These are phyloP conservation scores for Drosophila virilis DNA, from an alignment of 1,140 invertebrate genomes.

Conservation along the genomic window DNA sequence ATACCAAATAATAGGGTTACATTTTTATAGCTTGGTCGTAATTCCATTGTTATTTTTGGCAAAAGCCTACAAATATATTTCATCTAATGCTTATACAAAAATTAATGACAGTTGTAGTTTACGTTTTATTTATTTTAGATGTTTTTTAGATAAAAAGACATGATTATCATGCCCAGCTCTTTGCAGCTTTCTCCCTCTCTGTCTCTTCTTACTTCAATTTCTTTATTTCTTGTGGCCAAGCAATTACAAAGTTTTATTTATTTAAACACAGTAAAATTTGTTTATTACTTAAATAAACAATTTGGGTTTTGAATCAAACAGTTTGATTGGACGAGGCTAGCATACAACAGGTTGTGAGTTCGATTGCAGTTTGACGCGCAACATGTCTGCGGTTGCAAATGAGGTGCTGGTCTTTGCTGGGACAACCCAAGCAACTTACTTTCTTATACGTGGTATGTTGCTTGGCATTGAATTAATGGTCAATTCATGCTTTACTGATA, in stretches of 20 bases:
- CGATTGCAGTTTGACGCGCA: not conserved
- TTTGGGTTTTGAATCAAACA: not conserved
- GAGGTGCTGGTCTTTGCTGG: not conserved
- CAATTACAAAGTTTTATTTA: too few species aligned
- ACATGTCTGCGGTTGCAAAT: constrained; percentile 2
- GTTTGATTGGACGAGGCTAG: constrained; percentile 4
- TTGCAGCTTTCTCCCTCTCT: too few species aligned
- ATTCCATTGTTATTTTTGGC: not conserved
- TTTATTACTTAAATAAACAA: not conserved
- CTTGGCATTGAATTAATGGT: not conserved
- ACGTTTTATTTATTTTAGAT: too few species aligned
- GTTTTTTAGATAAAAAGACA: too few species aligned
- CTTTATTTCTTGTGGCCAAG: too few species aligned
- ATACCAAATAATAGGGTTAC: not conserved
- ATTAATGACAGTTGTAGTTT: too few species aligned
- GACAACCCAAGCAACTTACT: not conserved
- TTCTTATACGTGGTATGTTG: too few species aligned
- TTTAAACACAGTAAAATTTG: too few species aligned
- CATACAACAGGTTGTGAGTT: constrained; percentile 14
- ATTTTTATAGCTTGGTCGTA: not conserved
- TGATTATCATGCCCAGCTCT: too few species aligned
- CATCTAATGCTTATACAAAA: too few species aligned
- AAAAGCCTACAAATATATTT: not conserved
- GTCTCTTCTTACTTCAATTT: too few species aligned
- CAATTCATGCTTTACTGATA: too few species aligned